Evolutionary conservation across 2,113 vertebrate genomes (phyloP).

Genomic region (Callorhinus ursinus): DNA sequence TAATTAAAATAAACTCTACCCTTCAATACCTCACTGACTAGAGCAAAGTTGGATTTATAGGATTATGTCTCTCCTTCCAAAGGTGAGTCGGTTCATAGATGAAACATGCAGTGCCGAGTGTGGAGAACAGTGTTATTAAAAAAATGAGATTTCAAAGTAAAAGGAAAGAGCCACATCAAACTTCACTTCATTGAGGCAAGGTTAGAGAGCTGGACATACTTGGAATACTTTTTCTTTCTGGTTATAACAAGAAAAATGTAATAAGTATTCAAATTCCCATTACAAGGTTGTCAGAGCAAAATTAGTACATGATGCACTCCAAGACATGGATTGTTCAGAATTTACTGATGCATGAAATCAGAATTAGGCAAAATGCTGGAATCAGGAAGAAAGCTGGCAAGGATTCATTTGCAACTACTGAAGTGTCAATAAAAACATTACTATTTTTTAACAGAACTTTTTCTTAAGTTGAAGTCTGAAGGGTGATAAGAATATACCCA

Average conservation of each 20-base stretch:
- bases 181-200: conserved; percentile 8
- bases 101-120: not conserved
- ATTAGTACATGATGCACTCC: conserved; percentile 70
- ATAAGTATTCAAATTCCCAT: conserved; percentile 78
- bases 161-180: conserved; percentile 40
- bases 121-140: conserved; percentile 37
- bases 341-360: conserved; percentile 73
- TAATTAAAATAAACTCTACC: not conserved
- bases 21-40: not conserved
- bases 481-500: not conserved
- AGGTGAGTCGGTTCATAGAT: conserved; percentile 8
- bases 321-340: conserved; percentile 76
- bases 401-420: conserved; percentile 51
- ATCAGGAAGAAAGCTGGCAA: conserved; percentile 51
- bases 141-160: conserved; percentile 53
- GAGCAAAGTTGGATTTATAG: conserved; percentile 4
- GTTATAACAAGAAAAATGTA: conserved; percentile 78
- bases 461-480: not conserved
- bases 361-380: conserved; percentile 79
- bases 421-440: conserved; percentile 57
- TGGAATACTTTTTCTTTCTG: conserved; percentile 30
- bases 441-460: conserved; percentile 54
- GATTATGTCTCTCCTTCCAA: not conserved
- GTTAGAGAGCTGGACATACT: conserved; percentile 50
- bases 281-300: conserved; percentile 82